Conservation (phyloP, 2,797 vertebrate genomes). For the Onychomys leucogaster region DNA sequence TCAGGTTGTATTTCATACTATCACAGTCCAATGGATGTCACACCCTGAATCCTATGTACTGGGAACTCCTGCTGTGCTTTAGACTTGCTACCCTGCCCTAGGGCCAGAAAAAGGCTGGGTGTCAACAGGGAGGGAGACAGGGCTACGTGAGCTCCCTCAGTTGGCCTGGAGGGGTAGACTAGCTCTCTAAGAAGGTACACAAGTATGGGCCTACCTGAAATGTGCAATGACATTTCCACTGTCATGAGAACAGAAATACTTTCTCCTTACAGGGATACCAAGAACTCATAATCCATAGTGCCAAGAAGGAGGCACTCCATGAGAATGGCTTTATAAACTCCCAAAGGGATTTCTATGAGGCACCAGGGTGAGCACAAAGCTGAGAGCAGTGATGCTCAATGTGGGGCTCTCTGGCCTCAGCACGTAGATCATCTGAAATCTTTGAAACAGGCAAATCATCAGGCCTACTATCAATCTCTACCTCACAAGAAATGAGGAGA, state of each 20-base stretch:
- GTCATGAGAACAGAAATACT: not conserved
- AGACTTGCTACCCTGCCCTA: not conserved
- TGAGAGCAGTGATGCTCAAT: not conserved
- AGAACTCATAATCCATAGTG: not conserved
- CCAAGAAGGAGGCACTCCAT: not conserved
- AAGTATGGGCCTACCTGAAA: not conserved
- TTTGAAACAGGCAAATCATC: not conserved
- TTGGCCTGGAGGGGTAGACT: no score
- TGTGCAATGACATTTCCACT: not conserved
- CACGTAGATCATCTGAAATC: not conserved
- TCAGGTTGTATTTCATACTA: not conserved
- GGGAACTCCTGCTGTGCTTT: not conserved
- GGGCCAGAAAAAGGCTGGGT: not conserved
- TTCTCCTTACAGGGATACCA: not conserved
- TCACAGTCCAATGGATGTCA: not conserved
- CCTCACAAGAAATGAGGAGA: not conserved
- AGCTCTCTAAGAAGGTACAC: no score
- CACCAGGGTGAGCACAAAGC: not conserved
- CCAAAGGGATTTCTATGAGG: not conserved
- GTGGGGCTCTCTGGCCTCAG: not conserved
- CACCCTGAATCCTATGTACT: not conserved
- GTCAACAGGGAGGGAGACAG: no score
- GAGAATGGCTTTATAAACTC: not conserved
- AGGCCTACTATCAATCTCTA: not conserved
- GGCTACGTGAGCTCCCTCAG: no score